These are phyloP conservation scores for Sepiola atlantica DNA, from an alignment of 2,888 invertebrate species.

Conservation along the genomic window DNA sequence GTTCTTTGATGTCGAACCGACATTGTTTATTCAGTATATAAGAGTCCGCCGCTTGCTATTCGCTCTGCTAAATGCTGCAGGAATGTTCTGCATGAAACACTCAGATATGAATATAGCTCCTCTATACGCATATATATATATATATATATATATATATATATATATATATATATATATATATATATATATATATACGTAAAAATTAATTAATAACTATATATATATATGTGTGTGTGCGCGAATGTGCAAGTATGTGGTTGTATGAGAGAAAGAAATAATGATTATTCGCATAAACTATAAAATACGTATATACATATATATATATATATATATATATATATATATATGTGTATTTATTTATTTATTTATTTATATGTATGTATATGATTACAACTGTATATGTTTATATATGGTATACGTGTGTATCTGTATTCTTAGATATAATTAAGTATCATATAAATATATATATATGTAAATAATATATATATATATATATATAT, in stretches of 20 bases:
- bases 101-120: neutral
- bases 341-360: neutral
- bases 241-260: neutral
- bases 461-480: neutral
- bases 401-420: no score
- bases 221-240: neutral
- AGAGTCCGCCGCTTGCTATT: neutral
- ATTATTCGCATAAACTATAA: no score
- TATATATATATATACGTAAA: neutral
- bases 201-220: no score
- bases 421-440: no score
- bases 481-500: neutral
- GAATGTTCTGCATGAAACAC: neutral
- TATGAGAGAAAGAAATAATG: neutral
- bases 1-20: neutral
- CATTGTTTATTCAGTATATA: neutral
- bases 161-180: neutral
- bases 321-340: neutral
- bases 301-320: neutral
- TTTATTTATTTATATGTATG: neutral
- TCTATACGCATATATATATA: neutral
- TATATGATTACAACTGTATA: neutral
- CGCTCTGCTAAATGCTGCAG: neutral
- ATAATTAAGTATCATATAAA: no score
- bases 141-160: neutral